phyloP scores from a whole-genome alignment of 2,113 vertebrate species.

The Bos javanicus region DNA sequence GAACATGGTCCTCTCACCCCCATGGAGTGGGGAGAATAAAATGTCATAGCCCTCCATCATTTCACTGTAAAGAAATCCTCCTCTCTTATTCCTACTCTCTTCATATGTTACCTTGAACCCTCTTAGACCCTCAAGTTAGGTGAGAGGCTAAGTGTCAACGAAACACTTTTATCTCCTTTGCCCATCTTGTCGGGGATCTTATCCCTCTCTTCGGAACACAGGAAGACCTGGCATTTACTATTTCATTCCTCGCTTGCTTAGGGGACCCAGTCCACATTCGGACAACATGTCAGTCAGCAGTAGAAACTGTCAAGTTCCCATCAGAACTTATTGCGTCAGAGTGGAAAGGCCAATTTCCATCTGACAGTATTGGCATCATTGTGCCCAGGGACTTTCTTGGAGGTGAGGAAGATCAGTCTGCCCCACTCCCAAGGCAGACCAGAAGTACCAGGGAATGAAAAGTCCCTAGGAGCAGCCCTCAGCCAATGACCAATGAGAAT shows the following conservation, averaged over 20 bases:
- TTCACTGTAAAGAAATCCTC: neutral
- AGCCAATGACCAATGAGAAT: too few species aligned
- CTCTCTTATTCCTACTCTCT: neutral
- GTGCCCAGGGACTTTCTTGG: neutral
- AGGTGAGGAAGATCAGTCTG: neutral
- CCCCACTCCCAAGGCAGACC: neutral
- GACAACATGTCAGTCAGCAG: neutral
- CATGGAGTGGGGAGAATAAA: neutral
- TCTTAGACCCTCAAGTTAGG: neutral
- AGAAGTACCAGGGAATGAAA: neutral
- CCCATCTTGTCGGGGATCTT: neutral
- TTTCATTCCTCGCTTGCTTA: neutral
- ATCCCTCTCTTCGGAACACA: neutral
- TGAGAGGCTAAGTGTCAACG: neutral
- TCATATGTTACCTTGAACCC: neutral
- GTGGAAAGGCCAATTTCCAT: neutral
- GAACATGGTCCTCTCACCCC: accelerated
- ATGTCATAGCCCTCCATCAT: neutral
- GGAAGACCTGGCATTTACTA: neutral
- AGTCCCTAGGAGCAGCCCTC: neutral
- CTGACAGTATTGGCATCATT: neutral
- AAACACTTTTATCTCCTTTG: neutral
- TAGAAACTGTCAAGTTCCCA: neutral
- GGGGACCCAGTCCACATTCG: neutral
- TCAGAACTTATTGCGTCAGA: neutral